Conservation (phyloP, 1,140 invertebrate species). For the Magallana ariakensis region DNA sequence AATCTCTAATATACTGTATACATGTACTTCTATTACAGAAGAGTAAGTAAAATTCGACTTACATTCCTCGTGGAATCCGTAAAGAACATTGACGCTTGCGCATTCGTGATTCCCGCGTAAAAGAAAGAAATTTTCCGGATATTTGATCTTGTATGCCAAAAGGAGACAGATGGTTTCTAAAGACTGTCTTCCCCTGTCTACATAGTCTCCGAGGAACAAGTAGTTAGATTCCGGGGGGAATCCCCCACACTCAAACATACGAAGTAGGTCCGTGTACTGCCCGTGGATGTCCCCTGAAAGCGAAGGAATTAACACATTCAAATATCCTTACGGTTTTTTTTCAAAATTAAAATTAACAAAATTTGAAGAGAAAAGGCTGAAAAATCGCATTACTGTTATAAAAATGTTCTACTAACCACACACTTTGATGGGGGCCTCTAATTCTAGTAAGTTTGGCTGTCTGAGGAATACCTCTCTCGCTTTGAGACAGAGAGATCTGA, state of each 20-base stretch:
- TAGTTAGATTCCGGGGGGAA: slow-evolving; percentile 80
- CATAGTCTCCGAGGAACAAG: slow-evolving; percentile 77
- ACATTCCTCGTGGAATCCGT: slow-evolving; percentile 79
- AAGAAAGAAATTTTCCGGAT: slow-evolving; percentile 83
- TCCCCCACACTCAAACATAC: slow-evolving; percentile 80
- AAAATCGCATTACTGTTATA: too few relatives aligned
- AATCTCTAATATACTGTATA: too few relatives aligned
- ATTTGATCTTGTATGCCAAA: slow-evolving; percentile 73
- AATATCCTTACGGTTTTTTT: not conserved
- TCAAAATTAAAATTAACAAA: too few relatives aligned
- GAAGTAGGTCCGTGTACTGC: slow-evolving; percentile 80
- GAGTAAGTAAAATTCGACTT: too few relatives aligned
- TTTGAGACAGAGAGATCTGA: slow-evolving; percentile 82
- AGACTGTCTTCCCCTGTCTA: slow-evolving; percentile 80
- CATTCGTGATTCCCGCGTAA: slow-evolving; percentile 84
- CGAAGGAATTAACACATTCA: not conserved
- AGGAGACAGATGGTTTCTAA: slow-evolving; percentile 76
- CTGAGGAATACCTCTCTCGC: slow-evolving; percentile 98
- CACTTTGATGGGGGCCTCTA: slow-evolving; percentile 99
- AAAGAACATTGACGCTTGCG: slow-evolving; percentile 82
- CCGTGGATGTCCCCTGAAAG: slow-evolving; percentile 80
- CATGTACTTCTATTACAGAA: too few relatives aligned
- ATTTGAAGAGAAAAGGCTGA: too few relatives aligned
- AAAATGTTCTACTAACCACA: slow-evolving; percentile 86
- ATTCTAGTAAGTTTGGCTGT: slow-evolving; percentile 98